Base-by-base conservation (phyloP, 2,113 vertebrate species). In the Scopus umbretta region DNA sequence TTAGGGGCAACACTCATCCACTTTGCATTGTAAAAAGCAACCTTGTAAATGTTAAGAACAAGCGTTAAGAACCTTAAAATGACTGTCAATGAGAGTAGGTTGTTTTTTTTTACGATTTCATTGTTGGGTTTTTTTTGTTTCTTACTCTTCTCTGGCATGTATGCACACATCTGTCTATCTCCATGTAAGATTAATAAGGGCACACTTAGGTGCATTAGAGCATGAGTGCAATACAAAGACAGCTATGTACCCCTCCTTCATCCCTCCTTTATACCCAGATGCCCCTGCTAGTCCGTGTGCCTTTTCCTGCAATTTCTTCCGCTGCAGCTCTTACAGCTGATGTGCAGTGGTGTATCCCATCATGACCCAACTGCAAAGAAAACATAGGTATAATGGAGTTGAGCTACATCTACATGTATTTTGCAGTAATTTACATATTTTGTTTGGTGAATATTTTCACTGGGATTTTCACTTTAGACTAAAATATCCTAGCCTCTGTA, bases 11-110 rank as follows among this genome's bases (percentile, higher is more conserved):
- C 2, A 0, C 25, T 38, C 14, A 91, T 75, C 36, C 55, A 82
- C 94, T 89, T 62, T 86, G 59, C 92, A 82, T 53, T 62, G 85
- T 36, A 74, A 87, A 91, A 96, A 88, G 58, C 36, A 95, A 58
- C 23, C 5, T 86, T 88, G 73, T 29, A 53, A 88, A 93, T 25
- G 29, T 34, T 74, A 82, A 90, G 78, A 82, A 59, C 43, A 61
- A 82, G 56, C 42, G 20, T 29, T 29, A 75, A 91, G 76, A 70
- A 71, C 70, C 61, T 61, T 22, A 61, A 68, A 80, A 80, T 66
- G 42, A 88, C 52, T 80, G 40, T 29, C 67, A 82, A 25, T 74
- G 65, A 49, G n/a, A 52, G 17, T 10, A 72, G 43, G 8, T 5
- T 18, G 16, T 42, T 82, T 82, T 42, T 82, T 82, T 87, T 68